Percentiles rank a stretch among this genome's conserved stretches.
Evolutionary conservation across 2,888 invertebrate species (phyloP).

Genomic region (Temnothorax unifasciatus): DNA sequence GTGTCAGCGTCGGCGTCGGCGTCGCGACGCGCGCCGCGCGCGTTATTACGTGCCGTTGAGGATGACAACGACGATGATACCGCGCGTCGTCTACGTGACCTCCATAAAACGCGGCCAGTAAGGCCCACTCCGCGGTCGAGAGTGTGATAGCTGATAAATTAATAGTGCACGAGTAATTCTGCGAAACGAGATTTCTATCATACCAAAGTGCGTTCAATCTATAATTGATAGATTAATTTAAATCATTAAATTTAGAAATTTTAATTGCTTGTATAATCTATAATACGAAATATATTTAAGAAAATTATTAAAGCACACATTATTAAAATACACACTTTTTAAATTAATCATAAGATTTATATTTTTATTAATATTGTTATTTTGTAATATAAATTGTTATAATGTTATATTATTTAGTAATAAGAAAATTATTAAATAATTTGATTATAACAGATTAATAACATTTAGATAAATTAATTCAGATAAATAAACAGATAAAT

Average conservation of each 20-base stretch:
- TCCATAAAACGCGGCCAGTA: not conserved
- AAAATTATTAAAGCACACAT: not conserved
- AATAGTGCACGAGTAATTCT: not conserved
- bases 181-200: not conserved
- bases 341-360: too few relatives aligned
- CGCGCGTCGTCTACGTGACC: slow-evolving; percentile 30
- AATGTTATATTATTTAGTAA: not conserved
- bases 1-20: not conserved
- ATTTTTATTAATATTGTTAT: not conserved
- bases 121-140: not conserved
- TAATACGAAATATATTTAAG: not conserved
- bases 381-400: not conserved
- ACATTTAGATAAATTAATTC: too few relatives aligned
- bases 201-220: not conserved
- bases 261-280: not conserved
- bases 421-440: slow-evolving; percentile 1
- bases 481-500: too few relatives aligned
- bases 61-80: slow-evolving; percentile 30
- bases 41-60: slow-evolving; percentile 63
- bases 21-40: slow-evolving; percentile 28
- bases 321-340: not conserved
- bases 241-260: not conserved
- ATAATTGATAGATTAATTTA: not conserved
- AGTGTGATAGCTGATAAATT: not conserved
- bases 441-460: not conserved